These are phyloP conservation scores for Andrena praecox DNA, from an alignment of 2,888 invertebrate species.

Conservation along the genomic window DNA sequence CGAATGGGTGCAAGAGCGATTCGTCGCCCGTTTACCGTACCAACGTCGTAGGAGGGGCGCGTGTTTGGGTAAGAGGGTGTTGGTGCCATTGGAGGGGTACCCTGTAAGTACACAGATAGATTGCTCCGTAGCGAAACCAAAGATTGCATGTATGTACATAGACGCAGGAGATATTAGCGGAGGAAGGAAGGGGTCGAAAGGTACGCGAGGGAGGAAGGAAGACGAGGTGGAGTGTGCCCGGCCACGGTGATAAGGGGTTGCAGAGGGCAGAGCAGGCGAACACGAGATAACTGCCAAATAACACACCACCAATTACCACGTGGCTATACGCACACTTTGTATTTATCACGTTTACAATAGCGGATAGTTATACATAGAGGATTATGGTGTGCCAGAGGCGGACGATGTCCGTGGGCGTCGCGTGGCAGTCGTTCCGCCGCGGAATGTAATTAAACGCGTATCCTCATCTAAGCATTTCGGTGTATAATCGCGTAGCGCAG, in stretches of 20 bases:
- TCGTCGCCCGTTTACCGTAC: slow-evolving; percentile 32
- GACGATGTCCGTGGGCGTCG: slow-evolving; percentile 5
- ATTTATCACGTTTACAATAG: slow-evolving; percentile 74
- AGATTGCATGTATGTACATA: slow-evolving; percentile 65
- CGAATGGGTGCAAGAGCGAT: slow-evolving; percentile 31
- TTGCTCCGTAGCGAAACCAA: slow-evolving; percentile 67
- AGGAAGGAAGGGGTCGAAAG: not conserved
- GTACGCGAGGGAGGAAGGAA: not conserved
- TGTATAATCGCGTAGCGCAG: slow-evolving; percentile 56
- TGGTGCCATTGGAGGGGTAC: not conserved
- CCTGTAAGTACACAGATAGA: slow-evolving; percentile 20
- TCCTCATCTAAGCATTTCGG: slow-evolving; percentile 20
- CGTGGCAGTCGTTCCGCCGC: slow-evolving; percentile 33
- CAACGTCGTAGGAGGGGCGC: not conserved
- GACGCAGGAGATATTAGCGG: slow-evolving; percentile 18
- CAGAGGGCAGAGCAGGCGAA: slow-evolving; percentile 27
- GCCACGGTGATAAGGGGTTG: slow-evolving; percentile 8
- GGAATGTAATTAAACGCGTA: slow-evolving; percentile 28
- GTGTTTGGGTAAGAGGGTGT: not conserved
- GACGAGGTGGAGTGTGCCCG: not conserved
- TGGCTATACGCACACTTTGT: slow-evolving; percentile 77
- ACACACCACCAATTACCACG: slow-evolving; percentile 66
- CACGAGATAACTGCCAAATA: slow-evolving; percentile 75
- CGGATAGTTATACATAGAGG: slow-evolving; percentile 50
- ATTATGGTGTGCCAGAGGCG: slow-evolving; percentile 10